Evolutionary conservation across 2,797 vertebrate genomes (phyloP), one percentile per base, ranked within the genome.

Genomic region (Peromyscus aztecus): DNA sequence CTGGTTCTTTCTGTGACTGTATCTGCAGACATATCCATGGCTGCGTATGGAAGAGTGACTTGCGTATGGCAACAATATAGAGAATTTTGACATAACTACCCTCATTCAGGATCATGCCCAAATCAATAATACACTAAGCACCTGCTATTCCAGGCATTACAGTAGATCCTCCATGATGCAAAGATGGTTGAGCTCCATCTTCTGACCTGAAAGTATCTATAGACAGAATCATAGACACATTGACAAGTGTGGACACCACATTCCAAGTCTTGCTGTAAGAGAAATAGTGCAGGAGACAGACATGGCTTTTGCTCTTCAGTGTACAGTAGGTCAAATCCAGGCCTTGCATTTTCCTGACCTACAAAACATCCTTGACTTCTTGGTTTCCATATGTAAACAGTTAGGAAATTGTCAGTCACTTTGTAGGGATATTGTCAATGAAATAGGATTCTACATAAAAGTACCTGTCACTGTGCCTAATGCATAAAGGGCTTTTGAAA

Each of bases 1-100:
- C n/a, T 89, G 85, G 52, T 55, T 93, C 61, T 92, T 90, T 95
- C 34, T 65, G 40, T 93, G 78, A 80, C 67, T 86, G 49, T 29
- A 14, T 49, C 71, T 88, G 9, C 71, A 69, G 46, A 92, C 40
- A 65, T 57, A 34, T 59, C 23, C 1, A 2, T 14, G 4, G 27
- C 34, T 81, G 37, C 21, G 71, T 76, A 76, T 31, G 43, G 34
- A 77, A 46, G 75, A 95, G 19, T 37, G 59, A 61, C 24, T 65
- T 97, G 88, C 24, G 34, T n/a, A 7, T 81, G 81, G 57, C 40
- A 94, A 75, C 46, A 95, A 55, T 57, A 75, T 23, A 80, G 89
- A 29, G 40, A 9, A 34, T 94, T 81, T 55, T 43, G 7, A 52
- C 37, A 65, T 16, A 92, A 82, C 7, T 3, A 65, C 11, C 11